Evolutionary conservation across 2,888 invertebrate species (phyloP), one percentile per base, ranked within the genome.

Genomic region (Sphaerophoria rueppellii): DNA sequence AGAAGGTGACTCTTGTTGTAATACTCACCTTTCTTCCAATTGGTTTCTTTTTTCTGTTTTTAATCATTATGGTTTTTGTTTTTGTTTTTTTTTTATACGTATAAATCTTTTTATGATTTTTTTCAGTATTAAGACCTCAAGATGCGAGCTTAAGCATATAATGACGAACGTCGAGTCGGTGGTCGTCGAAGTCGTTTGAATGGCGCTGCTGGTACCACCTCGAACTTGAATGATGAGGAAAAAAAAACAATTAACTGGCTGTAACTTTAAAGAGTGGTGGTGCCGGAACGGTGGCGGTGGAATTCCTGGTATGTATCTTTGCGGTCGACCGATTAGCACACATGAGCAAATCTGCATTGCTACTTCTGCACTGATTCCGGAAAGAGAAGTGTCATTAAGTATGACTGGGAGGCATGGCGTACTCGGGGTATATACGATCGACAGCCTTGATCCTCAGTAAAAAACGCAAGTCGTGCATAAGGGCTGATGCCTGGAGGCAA

Each of bases 301-400:
- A 81, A 85, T 85, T 73, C 54, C 61, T 71, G 81, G 76, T 72
- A 85, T 85, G 81, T 70, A 65, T 34, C 72, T 73, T 65, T 63
- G 81, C 85, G 81, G 85, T 85, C 81, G 76, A 76, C 81, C 85
- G 81, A 85, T 85, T 81, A 85, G 48, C 70, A 65, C 85, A 81
- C 85, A 81, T 85, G 76, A 85, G 34, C 71, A 83, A 60, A 75
- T 75, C 37, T 69, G 57, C 75, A 67, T n/a, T 48, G 70, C 54
- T 71, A 74, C 61, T 82, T n/a, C 34, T 46, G 61, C 81, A 82
- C 78, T 82, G 79, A 78, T 82, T 82, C 80, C 71, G 75, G 72
- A 76, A 69, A 67, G 67, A 67, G 67, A 83, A 55, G 74, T 71
- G 67, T 83, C 70, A 65, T 24, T 12, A 24, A 24, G 43, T 60